Conservation (phyloP, 2,888 invertebrate genomes). For the Aporophyla lueneburgensis region DNA sequence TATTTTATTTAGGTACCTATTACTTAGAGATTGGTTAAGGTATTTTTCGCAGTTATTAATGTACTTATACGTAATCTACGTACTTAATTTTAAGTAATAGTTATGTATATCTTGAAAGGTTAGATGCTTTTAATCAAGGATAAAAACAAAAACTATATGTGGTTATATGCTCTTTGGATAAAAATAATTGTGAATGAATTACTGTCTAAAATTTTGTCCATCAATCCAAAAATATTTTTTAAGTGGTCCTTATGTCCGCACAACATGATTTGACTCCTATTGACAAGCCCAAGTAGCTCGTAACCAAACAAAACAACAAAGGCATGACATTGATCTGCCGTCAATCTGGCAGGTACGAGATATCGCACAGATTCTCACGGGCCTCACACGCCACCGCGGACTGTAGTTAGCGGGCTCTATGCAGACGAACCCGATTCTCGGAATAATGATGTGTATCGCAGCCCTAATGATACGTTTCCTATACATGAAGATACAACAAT, state of each 20-base stretch:
- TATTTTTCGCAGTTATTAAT: background rate
- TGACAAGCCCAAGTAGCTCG: constrained; percentile 1
- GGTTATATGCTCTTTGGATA: too few species aligned
- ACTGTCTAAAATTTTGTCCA: background rate
- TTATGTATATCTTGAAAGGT: background rate
- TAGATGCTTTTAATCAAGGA: background rate
- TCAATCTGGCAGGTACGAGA: constrained; percentile 68
- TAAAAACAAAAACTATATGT: too few species aligned
- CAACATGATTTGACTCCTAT: background rate
- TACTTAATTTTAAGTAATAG: too few species aligned
- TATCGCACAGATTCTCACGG: constrained; percentile 85
- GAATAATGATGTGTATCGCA: constrained; percentile 80
- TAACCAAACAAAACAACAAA: constrained; percentile 45
- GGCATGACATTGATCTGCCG: constrained; percentile 48
- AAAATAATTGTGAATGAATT: background rate
- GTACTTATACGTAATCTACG: background rate
- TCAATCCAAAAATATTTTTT: background rate
- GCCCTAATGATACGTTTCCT: constrained; percentile 80
- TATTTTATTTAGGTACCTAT: background rate
- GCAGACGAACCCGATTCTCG: constrained; percentile 78
- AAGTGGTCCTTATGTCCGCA: background rate
- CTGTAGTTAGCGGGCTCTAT: constrained; percentile 69
- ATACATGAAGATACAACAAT: constrained; percentile 71
- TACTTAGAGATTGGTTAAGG: background rate
- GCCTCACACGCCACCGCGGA: constrained; percentile 71